Evolutionary conservation across 2,797 vertebrate species (phyloP).

Genomic region (Lepus oiostolus): DNA sequence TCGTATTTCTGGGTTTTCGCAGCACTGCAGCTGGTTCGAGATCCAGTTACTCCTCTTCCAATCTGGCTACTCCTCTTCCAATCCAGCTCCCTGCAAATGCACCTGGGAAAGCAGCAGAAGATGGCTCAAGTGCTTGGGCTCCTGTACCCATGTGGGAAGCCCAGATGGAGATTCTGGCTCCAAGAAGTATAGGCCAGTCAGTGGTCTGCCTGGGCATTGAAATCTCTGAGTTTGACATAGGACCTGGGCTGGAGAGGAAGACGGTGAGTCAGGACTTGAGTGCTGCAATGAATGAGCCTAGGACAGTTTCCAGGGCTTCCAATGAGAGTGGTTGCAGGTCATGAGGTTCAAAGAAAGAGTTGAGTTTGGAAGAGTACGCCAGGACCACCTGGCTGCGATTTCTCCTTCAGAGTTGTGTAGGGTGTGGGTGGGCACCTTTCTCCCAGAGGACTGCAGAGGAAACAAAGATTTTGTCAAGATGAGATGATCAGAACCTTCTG

Average conservation of each 20-base stretch:
- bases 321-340: not conserved
- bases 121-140: too few species aligned
- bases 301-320: not conserved
- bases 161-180: too few species aligned
- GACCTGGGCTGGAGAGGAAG: not conserved
- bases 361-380: not conserved
- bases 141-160: too few species aligned
- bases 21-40: too few species aligned
- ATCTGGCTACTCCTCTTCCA: too few species aligned
- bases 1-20: too few species aligned
- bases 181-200: not conserved
- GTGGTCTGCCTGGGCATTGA: not conserved
- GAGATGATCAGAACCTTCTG: not conserved
- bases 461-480: not conserved
- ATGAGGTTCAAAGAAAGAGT: not conserved
- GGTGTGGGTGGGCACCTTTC: not conserved
- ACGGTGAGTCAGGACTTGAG: not conserved
- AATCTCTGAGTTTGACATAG: not conserved
- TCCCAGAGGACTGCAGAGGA: not conserved
- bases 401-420: not conserved
- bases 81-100: too few species aligned
- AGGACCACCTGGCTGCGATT: not conserved
- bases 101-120: too few species aligned
- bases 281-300: not conserved
- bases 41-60: too few species aligned